These are phyloP conservation scores for Erannis defoliaria DNA, from an alignment of 2,888 invertebrate species.

Conservation along the genomic window DNA sequence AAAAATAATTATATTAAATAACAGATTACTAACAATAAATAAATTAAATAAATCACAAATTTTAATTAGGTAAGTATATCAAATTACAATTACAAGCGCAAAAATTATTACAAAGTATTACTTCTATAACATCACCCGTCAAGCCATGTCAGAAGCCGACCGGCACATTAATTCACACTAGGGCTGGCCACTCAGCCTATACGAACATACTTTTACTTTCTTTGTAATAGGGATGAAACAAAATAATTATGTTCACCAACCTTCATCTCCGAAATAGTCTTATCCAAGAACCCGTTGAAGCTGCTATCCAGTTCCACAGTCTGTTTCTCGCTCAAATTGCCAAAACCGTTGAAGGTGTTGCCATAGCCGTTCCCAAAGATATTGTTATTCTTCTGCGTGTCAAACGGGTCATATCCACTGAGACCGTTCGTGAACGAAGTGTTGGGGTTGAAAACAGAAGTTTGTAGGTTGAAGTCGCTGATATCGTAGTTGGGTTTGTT, in stretches of 20 bases:
- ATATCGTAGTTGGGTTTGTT: constrained; percentile 80
- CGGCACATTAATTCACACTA: too few species aligned
- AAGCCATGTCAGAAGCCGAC: too few species aligned
- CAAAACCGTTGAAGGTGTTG: constrained; percentile 78
- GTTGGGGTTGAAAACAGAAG: constrained; percentile 76
- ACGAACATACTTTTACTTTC: too few species aligned
- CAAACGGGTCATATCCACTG: constrained; percentile 91
- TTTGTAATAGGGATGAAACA: background rate
- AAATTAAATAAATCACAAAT: too few species aligned
- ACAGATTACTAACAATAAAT: too few species aligned
- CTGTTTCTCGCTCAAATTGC: constrained; percentile 80
- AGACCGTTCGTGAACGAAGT: constrained; percentile 77
- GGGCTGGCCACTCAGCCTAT: too few species aligned
- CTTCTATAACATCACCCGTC: too few species aligned
- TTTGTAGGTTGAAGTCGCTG: constrained; percentile 77
- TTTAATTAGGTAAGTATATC: too few species aligned
- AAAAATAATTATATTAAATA: too few species aligned
- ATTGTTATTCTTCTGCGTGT: constrained; percentile 89
- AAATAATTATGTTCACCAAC: constrained; percentile 69
- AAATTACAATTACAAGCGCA: too few species aligned
- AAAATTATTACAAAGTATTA: too few species aligned
- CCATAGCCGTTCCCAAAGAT: constrained; percentile 77
- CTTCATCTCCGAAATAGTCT: constrained; percentile 95
- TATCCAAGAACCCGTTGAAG: constrained; percentile 93
- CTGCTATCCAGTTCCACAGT: constrained; percentile 83